Base-by-base conservation (phyloP, 2,113 vertebrate species). In the Rhinichthys klamathensis region DNA sequence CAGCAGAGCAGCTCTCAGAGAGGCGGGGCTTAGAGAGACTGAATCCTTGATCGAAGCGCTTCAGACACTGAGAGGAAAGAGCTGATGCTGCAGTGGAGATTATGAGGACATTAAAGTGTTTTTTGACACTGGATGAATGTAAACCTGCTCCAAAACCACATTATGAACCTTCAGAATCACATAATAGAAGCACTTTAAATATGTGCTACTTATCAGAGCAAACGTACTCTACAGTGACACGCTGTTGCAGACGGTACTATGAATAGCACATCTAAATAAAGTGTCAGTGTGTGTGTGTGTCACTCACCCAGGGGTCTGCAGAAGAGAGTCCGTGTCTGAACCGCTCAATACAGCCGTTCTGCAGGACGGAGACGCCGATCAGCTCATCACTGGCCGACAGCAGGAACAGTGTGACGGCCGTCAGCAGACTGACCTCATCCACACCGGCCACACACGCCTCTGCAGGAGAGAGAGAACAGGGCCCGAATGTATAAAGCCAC, bases 351-450 rank as follows among this genome's bases (percentile, higher is more conserved):
- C 98, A 99, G 87, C 97, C 96, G 13, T 95, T 97, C 93, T 99
- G 98, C 88, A 99, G 94, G 82, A 96, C 95, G 18, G 95, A 95
- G 74, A 99, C 97, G 81, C 98, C 97, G n/a, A 98, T 95, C 73
- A 99, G 95, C 90, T 98, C 97, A 70, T 85, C 88, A 87, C 97
- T 96, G 90, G 96, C 97, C 63, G 97, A 99, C 93, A 96, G 95
- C 87, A 99, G 93, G 92, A 99, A 99, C 78, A 99, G 95, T 0
- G 97, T 95, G 88, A 99, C 94, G 6, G 98, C 97, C 27, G 98
- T 98, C 85, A 99, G 92, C 92, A 98, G 95, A 93, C 96, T 98
- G 87, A 99, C 94, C 92, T 99, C 96, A 90, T 99, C 98, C 90
- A 96, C 92, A 80, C 92, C 46, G 81, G 96, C 95, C 84, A 95